Evolutionary conservation across 64 coral and sea anemone species (phyloP).

Genomic region (Actinia tenebrosa): DNA sequence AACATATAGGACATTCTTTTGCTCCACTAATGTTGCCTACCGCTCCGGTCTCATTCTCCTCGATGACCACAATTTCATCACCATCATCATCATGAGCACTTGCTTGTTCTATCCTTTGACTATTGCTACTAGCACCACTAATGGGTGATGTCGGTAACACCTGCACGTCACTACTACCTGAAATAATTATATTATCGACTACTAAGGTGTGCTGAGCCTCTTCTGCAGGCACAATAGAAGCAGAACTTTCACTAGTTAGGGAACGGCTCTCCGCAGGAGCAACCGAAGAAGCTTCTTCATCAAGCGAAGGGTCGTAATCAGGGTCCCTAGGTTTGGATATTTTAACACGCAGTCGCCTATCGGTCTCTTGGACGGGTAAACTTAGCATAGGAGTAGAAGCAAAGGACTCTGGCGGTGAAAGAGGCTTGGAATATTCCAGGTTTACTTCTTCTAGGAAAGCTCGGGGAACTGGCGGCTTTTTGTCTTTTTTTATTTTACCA

Average conservation of each 20-base stretch:
- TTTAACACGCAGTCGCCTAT: background rate
- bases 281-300: background rate
- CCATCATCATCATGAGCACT: conserved; percentile 15
- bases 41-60: conserved; percentile 16
- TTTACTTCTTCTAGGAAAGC: background rate
- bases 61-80: conserved; percentile 27
- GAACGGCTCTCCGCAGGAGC: background rate
- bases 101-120: background rate
- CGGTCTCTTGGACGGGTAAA: background rate
- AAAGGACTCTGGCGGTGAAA: background rate
- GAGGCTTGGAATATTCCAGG: background rate
- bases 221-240: background rate
- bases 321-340: background rate
- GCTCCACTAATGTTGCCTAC: background rate
- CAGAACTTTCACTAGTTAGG: background rate
- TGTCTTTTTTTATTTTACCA: background rate
- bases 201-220: background rate
- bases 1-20: conserved; percentile 42
- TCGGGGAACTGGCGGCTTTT: background rate
- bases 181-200: background rate
- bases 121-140: background rate
- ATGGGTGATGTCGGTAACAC: background rate
- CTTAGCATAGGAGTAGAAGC: background rate
- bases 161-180: background rate
- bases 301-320: background rate